Evolutionary conservation across 2,797 vertebrate genomes (phyloP), one percentile per base, ranked within the genome.

Genomic region (Pyrrhura leucotis): DNA sequence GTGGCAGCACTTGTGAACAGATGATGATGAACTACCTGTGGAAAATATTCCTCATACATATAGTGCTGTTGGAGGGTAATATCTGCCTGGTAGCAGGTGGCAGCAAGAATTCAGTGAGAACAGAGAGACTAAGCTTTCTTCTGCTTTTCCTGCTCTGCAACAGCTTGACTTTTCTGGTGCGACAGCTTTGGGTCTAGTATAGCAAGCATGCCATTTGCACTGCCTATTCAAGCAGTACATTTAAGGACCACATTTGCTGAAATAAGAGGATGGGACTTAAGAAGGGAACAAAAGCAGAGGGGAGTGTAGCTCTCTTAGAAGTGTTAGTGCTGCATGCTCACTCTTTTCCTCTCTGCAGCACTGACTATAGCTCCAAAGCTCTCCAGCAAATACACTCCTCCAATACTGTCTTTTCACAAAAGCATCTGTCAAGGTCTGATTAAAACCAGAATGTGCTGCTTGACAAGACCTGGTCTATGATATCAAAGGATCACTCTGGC

Each of bases 301-400:
- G 4, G 58, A 10, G 10, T 21, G 22, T 33, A 29, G 58, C 50
- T 3, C 9, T 44, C 7, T 2, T 7, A 58, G 37, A 48, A 39
- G 22, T 39, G 37, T 31, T 16, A 29, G 42, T 1, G 1, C 35
- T 5, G 1, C 22, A 6, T 0, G 1, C 22, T 81, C 9, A 2
- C 25, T 53, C 19, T 54, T 17, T 35, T 80, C n/a, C 33, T 9
- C 53, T 75, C 48, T 91, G 61, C 45, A 31, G 23, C 25, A 4
- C 48, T 23, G 19, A 35, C 16, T 45, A 10, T 31, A 56, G 33
- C 40, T 68, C 37, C 62, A 44, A 58, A 96, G 19, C 18, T 81
- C 42, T 58, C 33, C 17, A 62, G 69, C 8, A 78, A 83, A 74
- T 45, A 33, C 21, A 6, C 9, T 68, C 53, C 44, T 88, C 37